These are phyloP conservation scores for Meloidogyne hapla DNA, from an alignment of 1,140 invertebrate species.

Conservation along the genomic window DNA sequence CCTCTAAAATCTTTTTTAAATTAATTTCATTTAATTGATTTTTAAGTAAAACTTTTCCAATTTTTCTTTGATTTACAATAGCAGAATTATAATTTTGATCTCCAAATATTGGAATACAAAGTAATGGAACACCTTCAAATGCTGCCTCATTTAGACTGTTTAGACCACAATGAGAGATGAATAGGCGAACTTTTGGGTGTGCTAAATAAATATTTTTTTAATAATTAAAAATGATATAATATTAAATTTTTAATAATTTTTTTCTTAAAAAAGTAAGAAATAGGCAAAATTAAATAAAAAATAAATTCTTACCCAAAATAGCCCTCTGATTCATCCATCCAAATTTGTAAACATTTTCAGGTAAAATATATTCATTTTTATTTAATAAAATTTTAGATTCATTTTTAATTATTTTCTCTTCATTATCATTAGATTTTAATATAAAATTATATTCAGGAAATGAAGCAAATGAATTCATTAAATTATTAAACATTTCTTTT, in stretches of 20 bases:
- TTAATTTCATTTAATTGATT: constrained; percentile 26
- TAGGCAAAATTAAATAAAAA: background rate
- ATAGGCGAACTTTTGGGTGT: constrained; percentile 40
- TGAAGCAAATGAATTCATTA: constrained; percentile 38
- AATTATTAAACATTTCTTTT: constrained; percentile 29
- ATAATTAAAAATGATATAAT: background rate
- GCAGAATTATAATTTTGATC: constrained; percentile 53
- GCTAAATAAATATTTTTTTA: constrained; percentile 10
- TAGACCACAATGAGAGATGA: constrained; percentile 57
- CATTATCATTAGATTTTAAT: constrained; percentile 40
- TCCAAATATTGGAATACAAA: constrained; percentile 57
- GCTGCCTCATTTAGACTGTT: constrained; percentile 52
- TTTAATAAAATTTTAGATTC: background rate
- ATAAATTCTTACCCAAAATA: constrained; percentile 34
- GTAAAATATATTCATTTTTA: background rate
- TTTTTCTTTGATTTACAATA: constrained; percentile 29
- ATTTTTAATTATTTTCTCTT: background rate
- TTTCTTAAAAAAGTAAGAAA: no score
- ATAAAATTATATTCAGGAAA: constrained; percentile 45
- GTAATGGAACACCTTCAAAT: constrained; percentile 50
- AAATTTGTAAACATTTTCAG: constrained; percentile 37
- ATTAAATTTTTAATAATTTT: background rate
- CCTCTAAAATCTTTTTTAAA: constrained; percentile 21
- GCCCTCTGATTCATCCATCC: constrained; percentile 28
- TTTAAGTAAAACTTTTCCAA: constrained; percentile 37